Conservation (phyloP, 2,113 vertebrate species). For the Notarius lentiginosus region DNA sequence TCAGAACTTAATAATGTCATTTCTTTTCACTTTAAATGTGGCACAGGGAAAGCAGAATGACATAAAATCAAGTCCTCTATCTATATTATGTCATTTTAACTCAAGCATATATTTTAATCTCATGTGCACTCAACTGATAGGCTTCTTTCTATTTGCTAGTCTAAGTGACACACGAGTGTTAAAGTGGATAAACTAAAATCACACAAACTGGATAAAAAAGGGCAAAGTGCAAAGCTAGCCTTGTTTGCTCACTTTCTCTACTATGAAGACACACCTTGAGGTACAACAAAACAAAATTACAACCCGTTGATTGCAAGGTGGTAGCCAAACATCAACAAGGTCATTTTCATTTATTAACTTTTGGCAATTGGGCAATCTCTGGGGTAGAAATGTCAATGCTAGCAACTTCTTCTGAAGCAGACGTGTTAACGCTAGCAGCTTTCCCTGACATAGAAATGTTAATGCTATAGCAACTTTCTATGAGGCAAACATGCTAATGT, state of each 20-base stretch:
- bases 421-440: background rate
- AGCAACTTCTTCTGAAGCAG: background rate
- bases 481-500: background rate
- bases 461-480: background rate
- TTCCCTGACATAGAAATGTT: background rate
- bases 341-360: background rate
- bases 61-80: background rate
- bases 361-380: background rate
- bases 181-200: background rate
- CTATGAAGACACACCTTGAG: background rate
- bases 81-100: background rate
- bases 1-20: background rate
- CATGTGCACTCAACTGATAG: background rate
- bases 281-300: background rate
- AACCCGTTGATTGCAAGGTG: background rate
- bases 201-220: background rate
- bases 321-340: background rate
- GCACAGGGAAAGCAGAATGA: background rate
- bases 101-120: background rate
- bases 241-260: background rate
- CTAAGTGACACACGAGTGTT: background rate
- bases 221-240: background rate
- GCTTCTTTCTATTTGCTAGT: background rate
- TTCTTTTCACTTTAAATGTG: slow-evolving; percentile 3
- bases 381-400: background rate